Base-by-base conservation (phyloP, 2,113 vertebrate species). In the Chaetops frenatus region DNA sequence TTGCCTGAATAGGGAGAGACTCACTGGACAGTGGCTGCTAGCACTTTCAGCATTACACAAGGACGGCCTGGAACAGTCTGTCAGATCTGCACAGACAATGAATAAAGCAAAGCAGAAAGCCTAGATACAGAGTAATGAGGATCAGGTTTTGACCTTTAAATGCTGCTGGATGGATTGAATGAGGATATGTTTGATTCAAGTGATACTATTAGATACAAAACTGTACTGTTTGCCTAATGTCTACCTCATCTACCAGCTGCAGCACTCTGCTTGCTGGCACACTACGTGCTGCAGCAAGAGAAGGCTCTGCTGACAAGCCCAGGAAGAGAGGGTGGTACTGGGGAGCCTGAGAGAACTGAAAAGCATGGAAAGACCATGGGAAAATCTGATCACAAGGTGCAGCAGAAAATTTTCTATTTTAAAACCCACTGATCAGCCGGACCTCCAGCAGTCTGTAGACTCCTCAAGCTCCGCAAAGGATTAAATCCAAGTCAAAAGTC, bases 141-240 rank as follows among this genome's bases (percentile, higher is more conserved):
- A 48, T 8, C 19, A 21, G 53, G 35, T 81, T 94, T 87, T 95
- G 92, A 94, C 94, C 92, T 92, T 92, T 94, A 81, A 88, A 76
- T 64, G 94, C 83, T 76, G 77, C 47, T 90, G 74, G 67, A 84
- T 53, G 69, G 80, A 65, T 60, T 67, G 81, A 86, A 81, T 0
- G 4, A 81, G 70, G 65, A 23, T 71, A 56, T 38, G 60, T 86
- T 88, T 83, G 72, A 90, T 80, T 95, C 80, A 84, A 88, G 80
- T 0, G 4, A 48, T n/a, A 45, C 44, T 64, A 25, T 31, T 29
- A 78, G 58, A 56, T 58, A 73, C 14, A 38, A 83, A 93, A 70
- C 27, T 3, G 69, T 15, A 44, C 48, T 81, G 69, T 74, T 92
- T 92, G 88, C 60, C 47, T 36, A n/a, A 71, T 9, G 44, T 38